Conservation (phyloP, 2,888 invertebrate genomes). For the Calameuta pallipes region DNA sequence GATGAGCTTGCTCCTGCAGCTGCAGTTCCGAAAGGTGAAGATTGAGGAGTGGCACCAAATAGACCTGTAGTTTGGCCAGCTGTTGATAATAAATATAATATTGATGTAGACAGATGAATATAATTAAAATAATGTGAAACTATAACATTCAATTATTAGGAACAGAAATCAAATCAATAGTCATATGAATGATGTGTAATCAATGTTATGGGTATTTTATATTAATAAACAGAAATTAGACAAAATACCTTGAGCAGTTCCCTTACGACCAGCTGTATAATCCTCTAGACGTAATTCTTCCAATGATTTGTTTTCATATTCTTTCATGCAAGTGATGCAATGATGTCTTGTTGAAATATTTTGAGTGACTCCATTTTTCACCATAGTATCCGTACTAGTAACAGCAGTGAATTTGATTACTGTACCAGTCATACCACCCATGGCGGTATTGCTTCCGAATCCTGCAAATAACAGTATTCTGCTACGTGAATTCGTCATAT, state of each 20-base stretch:
- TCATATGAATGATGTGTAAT: too few species aligned
- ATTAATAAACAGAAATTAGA: slow-evolving; percentile 4
- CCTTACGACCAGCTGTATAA: slow-evolving; percentile 91
- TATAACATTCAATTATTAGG: too few species aligned
- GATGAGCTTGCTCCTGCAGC: slow-evolving; percentile 60
- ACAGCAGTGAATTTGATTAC: slow-evolving; percentile 88
- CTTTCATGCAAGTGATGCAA: slow-evolving; percentile 99
- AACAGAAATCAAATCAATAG: too few species aligned
- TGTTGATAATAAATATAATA: too few species aligned
- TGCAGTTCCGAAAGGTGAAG: slow-evolving; percentile 68
- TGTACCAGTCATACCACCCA: slow-evolving; percentile 74
- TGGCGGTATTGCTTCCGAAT: slow-evolving; percentile 49
- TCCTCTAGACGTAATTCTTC: slow-evolving; percentile 96
- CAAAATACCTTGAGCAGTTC: slow-evolving; percentile 67
- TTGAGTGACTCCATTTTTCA: slow-evolving; percentile 86
- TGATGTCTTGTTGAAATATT: slow-evolving; percentile 94
- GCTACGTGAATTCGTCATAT: too few species aligned
- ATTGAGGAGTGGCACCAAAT: slow-evolving; percentile 66
- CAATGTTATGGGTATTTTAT: too few species aligned
- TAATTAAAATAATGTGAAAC: too few species aligned
- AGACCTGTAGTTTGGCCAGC: slow-evolving; percentile 62
- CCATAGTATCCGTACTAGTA: slow-evolving; percentile 89
- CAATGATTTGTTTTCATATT: slow-evolving; percentile 93
- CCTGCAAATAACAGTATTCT: slow-evolving; percentile 33
- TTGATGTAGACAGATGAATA: too few species aligned